Evolutionary conservation across 2,113 vertebrate genomes (phyloP), one percentile per base, ranked within the genome.

Genomic region (Thamnophis sirtalis): DNA sequence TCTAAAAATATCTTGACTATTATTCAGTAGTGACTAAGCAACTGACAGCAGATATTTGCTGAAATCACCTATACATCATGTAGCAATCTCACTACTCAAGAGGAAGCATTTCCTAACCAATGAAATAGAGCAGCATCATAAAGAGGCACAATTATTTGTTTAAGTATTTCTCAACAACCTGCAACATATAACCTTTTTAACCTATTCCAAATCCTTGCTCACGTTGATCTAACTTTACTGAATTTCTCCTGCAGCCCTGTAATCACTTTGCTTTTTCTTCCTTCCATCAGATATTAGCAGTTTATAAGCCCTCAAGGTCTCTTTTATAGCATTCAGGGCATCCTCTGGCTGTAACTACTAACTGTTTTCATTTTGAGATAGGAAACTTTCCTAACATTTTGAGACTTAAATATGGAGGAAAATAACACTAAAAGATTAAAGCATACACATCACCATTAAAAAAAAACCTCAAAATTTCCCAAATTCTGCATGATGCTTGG

Each of bases 1-100:
- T 92, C 84, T 0, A 93, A 91, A 94, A 93, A 33, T 60, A 94
- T 56, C 28, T 87, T 8, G 50, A 51, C 0, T 90, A 26, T 5
- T 58, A 90, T 51, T 90, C 19, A 84, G 5, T 10, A 93, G 19
- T 58, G 92, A 90, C 86, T 87, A 55, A 90, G 3, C 51, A 88
- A 60, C 33, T 84, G 88, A 49, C 9, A 33, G 33, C 43, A 13
- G 10, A 33, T 43, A 84, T 49, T 55, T 68, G 4, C 80, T 80
- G 68, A 55, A 88, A 92, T 58, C 58, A 26, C 53, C 73, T 17
- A 84, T 24, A 85, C 8, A 17, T 60, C 85, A 33, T 28, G 19
- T 21, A 55, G 53, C 73, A 60, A 89, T 55, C 38, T 50, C 17
- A 9, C 56, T 38, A 6, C 5, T 49, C 21, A 85, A 9, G 54